Base-by-base conservation (phyloP, 2,797 vertebrate genomes). In the Rhinichthys osculus region DNA sequence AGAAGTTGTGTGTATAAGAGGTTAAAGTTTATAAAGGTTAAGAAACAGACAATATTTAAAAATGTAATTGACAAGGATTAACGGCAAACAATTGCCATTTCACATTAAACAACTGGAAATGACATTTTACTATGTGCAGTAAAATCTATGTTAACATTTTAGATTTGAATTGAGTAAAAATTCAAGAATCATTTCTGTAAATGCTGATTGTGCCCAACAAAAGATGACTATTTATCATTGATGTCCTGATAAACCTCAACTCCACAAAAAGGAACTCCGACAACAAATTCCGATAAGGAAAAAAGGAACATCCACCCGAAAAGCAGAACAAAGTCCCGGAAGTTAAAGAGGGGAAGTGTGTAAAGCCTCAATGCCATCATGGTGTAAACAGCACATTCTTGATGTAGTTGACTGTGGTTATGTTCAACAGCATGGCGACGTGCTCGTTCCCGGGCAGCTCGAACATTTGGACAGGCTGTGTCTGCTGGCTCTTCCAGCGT, bases 361-460 rank as follows among this genome's bases (percentile, higher is more conserved):
- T 47, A 14, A 23, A 27, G 19, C 14, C 38, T 21, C 4, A 4
- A 17, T 67, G 30, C 27, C 4, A 1, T 96, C 92, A 96, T 0
- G 93, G 95, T 0, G 93, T 84, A 54, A 97, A 95, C 81, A 99
- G 94, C 88, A 99, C 95, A 1, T 82, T 93, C 90, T 96, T 97
- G 88, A 99, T 96, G 78, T 99, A 99, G n/a, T 93, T 91, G 89
- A 99, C 95, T 0, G 97, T 98, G 0, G 96, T 96, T 78, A 90
- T 33, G 71, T 98, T 97, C 71, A 96, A 92, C 40, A 99, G 90
- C 97, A 99, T 99, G 86, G 94, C 89, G 1, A 99, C 97, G 3
- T 99, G 98, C 87, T 99, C 98, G 0, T 96, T 98, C 35, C 95
- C 95, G 0, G 95, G 94, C 7, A 99, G 95, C 90, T 96, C 97